phyloP scores from a whole-genome alignment of 2,888 invertebrate species.

The Agonum fuliginosum region DNA sequence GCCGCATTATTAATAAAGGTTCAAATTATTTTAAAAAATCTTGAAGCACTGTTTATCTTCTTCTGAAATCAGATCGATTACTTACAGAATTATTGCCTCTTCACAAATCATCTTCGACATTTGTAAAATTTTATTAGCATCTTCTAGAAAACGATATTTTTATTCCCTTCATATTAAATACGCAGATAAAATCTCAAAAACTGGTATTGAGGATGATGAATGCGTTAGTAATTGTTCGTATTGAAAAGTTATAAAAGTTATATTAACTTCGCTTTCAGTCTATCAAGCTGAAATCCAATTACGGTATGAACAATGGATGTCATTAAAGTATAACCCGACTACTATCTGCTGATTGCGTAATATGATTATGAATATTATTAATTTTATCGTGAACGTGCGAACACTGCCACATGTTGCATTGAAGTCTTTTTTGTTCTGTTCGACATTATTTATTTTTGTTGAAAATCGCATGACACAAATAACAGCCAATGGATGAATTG shows the following conservation, averaged over 20 bases:
- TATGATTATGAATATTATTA: slow-evolving; percentile 17
- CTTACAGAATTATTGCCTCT: too few species aligned
- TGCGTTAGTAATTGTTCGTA: slow-evolving; percentile 14
- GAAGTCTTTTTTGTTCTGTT: background rate
- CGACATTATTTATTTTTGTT: background rate
- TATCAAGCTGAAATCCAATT: slow-evolving; percentile 6
- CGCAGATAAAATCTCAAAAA: background rate
- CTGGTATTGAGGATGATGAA: slow-evolving; percentile 3
- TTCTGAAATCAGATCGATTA: too few species aligned
- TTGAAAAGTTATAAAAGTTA: slow-evolving; percentile 14
- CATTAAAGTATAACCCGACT: slow-evolving; percentile 1
- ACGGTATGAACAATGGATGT: slow-evolving; percentile 4
- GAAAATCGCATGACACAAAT: too few species aligned
- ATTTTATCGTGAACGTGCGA: slow-evolving; percentile 23
- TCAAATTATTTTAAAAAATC: too few species aligned
- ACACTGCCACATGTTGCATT: slow-evolving; percentile 15
- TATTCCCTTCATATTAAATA: background rate
- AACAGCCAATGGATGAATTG: too few species aligned
- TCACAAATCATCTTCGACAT: too few species aligned
- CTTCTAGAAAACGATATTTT: background rate
- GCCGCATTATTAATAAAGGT: too few species aligned
- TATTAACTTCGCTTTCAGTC: slow-evolving; percentile 5
- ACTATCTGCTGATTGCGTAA: slow-evolving; percentile 7
- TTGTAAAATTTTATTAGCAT: background rate
- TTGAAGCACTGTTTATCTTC: too few species aligned